phyloP scores from a whole-genome alignment of 1,140 invertebrate species.

The Leptinotarsa lineolata region DNA sequence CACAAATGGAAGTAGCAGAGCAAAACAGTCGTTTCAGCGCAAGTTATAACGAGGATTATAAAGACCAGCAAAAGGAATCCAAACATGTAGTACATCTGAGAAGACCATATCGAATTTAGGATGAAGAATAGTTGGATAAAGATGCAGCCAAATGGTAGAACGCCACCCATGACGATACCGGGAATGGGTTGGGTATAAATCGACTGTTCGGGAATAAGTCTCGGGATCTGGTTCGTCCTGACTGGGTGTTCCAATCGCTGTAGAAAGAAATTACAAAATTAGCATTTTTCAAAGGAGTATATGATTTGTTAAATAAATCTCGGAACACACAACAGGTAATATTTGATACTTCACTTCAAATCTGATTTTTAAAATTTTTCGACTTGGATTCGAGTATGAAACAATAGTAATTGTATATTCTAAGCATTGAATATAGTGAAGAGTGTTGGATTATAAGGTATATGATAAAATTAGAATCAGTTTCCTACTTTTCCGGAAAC shows the following conservation, averaged over 20 bases:
- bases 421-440: too few species aligned
- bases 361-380: too few species aligned
- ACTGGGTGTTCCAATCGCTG: constrained; percentile 95
- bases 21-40: constrained; percentile 97
- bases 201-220: constrained; percentile 97
- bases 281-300: constrained; percentile 7
- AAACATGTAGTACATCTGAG: constrained; percentile 99
- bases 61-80: constrained; percentile 98
- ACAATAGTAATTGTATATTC: too few species aligned
- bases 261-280: constrained; percentile 36
- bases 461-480: too few species aligned
- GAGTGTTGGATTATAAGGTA: too few species aligned
- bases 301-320: too few species aligned
- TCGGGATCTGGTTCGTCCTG: constrained; percentile 96
- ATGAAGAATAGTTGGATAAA: constrained; percentile 99
- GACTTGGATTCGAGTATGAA: too few species aligned
- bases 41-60: constrained; percentile 95
- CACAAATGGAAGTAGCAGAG: constrained; percentile 99
- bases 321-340: too few species aligned
- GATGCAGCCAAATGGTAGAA: constrained; percentile 98
- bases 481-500: too few species aligned
- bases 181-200: constrained; percentile 94
- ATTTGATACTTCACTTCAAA: too few species aligned
- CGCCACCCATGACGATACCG: constrained; percentile 96
- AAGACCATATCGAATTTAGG: constrained; percentile 97